These are phyloP conservation scores for Enteromius fasciolatus DNA, from an alignment of 2,797 vertebrate genomes.

Conservation along the genomic window DNA sequence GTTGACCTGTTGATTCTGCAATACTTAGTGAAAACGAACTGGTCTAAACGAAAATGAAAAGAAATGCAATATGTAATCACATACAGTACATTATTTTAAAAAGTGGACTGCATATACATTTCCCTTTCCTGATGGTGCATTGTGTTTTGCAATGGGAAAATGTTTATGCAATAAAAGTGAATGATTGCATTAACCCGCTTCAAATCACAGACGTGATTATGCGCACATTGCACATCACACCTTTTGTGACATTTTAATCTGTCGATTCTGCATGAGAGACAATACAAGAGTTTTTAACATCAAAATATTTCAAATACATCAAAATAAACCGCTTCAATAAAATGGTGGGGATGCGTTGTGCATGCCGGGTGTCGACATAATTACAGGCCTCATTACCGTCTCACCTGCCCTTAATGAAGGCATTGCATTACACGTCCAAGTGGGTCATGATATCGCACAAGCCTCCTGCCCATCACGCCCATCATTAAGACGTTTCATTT, in stretches of 20 bases:
- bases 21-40: neutral
- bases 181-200: neutral
- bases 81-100: neutral
- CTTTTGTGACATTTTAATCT: neutral
- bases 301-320: neutral
- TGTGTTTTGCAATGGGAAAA: too few species aligned
- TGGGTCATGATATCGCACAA: conserved; percentile 9
- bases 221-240: neutral
- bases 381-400: conserved; percentile 28
- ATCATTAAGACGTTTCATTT: conserved; percentile 37
- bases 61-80: neutral
- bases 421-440: conserved; percentile 38
- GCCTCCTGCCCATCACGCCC: neutral
- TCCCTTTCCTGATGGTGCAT: too few species aligned
- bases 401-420: conserved; percentile 35
- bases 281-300: neutral
- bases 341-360: neutral
- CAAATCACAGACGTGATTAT: neutral
- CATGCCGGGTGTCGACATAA: conserved; percentile 6
- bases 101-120: neutral
- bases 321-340: neutral
- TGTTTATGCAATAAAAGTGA: neutral
- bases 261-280: neutral
- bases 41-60: neutral
- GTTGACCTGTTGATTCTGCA: neutral